Conservation (phyloP, 1,140 invertebrate species). For the Eulimnadia texana region DNA sequence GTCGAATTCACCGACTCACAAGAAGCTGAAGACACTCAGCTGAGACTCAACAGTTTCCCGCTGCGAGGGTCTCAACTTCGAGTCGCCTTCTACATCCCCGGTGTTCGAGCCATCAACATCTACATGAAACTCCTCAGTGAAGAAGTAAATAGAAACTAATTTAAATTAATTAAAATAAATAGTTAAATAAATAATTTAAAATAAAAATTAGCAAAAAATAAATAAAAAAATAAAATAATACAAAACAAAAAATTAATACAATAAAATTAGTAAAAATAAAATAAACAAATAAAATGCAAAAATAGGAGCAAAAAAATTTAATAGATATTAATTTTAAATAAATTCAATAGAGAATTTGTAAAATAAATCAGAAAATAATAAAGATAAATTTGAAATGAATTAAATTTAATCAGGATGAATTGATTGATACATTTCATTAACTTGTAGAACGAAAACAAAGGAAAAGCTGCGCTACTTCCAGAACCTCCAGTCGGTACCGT, state of each 20-base stretch:
- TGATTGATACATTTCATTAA: too few relatives aligned
- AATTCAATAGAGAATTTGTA: too few relatives aligned
- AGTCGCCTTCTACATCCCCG: conserved; percentile 41
- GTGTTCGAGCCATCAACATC: conserved; percentile 38
- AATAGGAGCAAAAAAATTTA: too few relatives aligned
- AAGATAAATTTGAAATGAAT: too few relatives aligned
- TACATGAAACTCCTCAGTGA: conserved; percentile 37
- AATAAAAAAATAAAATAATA: too few relatives aligned
- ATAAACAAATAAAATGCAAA: too few relatives aligned
- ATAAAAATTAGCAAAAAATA: not conserved
- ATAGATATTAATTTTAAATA: too few relatives aligned
- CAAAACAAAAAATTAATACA: too few relatives aligned
- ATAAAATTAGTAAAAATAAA: too few relatives aligned
- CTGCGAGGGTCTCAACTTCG: conserved; percentile 33
- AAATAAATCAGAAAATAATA: too few relatives aligned
- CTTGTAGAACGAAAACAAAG: conserved; percentile 26
- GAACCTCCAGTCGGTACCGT: conserved; percentile 34
- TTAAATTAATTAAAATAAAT: conserved; percentile 3
- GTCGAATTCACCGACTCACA: conserved; percentile 36
- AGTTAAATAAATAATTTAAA: not conserved
- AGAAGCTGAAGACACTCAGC: conserved; percentile 37
- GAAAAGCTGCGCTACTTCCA: conserved; percentile 31
- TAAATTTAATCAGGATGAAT: too few relatives aligned
- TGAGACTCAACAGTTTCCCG: conserved; percentile 28
- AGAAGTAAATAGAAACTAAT: conserved; percentile 23